These are phyloP conservation scores for Pelodiscus sinensis DNA, from an alignment of 2,113 vertebrate species.

Conservation along the genomic window DNA sequence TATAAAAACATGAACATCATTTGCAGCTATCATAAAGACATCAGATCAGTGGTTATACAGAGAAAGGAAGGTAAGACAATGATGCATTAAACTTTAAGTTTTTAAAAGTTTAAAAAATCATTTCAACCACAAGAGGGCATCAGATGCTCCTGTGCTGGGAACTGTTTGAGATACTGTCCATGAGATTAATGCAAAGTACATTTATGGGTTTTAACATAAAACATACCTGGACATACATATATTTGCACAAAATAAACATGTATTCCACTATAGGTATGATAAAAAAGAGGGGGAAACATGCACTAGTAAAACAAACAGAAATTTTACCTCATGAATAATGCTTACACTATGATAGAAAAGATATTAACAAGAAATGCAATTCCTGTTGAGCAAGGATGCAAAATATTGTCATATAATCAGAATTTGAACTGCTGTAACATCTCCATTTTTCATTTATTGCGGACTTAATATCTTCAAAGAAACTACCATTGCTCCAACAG, in stretches of 20 bases:
- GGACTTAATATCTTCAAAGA: constrained; percentile 30
- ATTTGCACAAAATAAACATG: constrained; percentile 44
- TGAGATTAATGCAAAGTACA: constrained; percentile 79
- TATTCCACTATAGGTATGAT: constrained; percentile 57
- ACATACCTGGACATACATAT: constrained; percentile 44
- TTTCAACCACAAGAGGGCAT: constrained; percentile 82
- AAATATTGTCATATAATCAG: constrained; percentile 41
- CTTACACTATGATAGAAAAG: constrained; percentile 71
- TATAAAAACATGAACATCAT: constrained; percentile 59
- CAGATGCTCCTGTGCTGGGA: constrained; percentile 70
- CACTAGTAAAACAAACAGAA: constrained; percentile 69
- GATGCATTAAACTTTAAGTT: constrained; percentile 34
- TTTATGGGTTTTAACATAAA: constrained; percentile 80
- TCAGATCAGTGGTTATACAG: constrained; percentile 64
- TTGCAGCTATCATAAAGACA: constrained; percentile 70
- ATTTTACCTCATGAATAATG: constrained; percentile 77
- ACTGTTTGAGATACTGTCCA: constrained; percentile 66
- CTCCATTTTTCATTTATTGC: constrained; percentile 35
- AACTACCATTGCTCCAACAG: constrained; percentile 42
- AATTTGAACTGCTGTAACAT: constrained; percentile 64
- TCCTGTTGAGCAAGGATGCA: constrained; percentile 74
- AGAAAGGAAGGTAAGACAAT: constrained; percentile 72
- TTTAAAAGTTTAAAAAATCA: constrained; percentile 55
- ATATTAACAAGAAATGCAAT: constrained; percentile 78
- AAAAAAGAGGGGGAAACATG: constrained; percentile 60